A percentile compares a stretch with the other conserved stretches of the same genome.
Evolutionary conservation across 2,113 vertebrate species (phyloP).

Genomic region (Micromys minutus): DNA sequence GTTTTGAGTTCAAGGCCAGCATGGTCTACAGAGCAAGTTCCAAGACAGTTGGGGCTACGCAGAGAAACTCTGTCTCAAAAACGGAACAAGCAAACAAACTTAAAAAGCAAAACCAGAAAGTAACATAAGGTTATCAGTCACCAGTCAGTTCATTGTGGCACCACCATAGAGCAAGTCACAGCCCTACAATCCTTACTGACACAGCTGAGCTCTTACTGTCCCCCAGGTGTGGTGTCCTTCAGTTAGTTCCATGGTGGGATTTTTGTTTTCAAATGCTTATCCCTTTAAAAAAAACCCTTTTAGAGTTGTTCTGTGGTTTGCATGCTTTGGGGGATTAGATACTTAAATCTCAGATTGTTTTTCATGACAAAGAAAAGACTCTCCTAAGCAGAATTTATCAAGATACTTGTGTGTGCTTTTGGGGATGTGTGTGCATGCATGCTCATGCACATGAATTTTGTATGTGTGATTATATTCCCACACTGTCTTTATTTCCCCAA

Average conservation of each 20-base stretch:
- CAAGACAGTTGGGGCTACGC: background rate
- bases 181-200: rapidly evolving
- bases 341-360: background rate
- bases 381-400: background rate
- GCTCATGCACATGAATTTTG: background rate
- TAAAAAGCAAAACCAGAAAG: background rate
- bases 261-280: background rate
- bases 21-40: background rate
- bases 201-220: background rate
- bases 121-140: background rate
- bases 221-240: background rate
- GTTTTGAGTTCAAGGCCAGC: background rate
- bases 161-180: background rate
- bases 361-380: conserved; percentile 28
- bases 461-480: background rate
- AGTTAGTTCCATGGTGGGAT: background rate
- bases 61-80: background rate
- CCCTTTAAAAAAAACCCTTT: background rate
- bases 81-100: background rate
- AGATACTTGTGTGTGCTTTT: background rate
- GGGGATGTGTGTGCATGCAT: background rate
- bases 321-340: background rate
- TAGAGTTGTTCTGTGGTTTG: conserved; percentile 16
- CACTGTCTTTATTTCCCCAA: background rate
- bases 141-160: background rate